Conservation (phyloP, 2,888 invertebrate species). For the Theretra japonica region DNA sequence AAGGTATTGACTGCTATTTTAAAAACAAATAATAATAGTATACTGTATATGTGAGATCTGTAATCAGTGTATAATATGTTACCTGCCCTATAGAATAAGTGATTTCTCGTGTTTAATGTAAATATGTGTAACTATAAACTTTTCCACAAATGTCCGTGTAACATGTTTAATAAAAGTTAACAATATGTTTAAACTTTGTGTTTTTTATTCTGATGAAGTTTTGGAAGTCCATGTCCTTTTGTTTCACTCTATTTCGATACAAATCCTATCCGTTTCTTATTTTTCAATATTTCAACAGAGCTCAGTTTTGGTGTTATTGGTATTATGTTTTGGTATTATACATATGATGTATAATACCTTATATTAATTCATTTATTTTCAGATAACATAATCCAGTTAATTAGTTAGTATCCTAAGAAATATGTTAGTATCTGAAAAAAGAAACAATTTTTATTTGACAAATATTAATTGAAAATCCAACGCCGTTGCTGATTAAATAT, state of each 20-base stretch:
- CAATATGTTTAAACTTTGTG: slow-evolving; percentile 50
- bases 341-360: too few species aligned
- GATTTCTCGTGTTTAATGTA: slow-evolving; percentile 57
- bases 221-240: background rate
- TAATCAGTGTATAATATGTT: slow-evolving; percentile 44
- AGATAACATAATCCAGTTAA: too few species aligned
- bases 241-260: background rate
- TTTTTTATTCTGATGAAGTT: slow-evolving; percentile 38
- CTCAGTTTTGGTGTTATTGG: too few species aligned
- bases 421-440: too few species aligned
- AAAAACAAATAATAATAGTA: slow-evolving; percentile 38
- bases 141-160: slow-evolving; percentile 78
- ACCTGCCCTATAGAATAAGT: slow-evolving; percentile 50
- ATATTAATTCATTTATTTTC: too few species aligned
- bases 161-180: slow-evolving; percentile 77
- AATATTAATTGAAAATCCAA: too few species aligned
- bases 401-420: too few species aligned
- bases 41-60: slow-evolving; percentile 30
- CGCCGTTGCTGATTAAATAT: too few species aligned
- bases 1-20: slow-evolving; percentile 41
- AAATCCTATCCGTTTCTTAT: background rate
- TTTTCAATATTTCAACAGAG: background rate
- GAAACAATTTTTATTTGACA: too few species aligned
- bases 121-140: slow-evolving; percentile 69
- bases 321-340: too few species aligned